These are phyloP conservation scores for Channallabes apus DNA, from an alignment of 2,797 vertebrate genomes.

Conservation along the genomic window DNA sequence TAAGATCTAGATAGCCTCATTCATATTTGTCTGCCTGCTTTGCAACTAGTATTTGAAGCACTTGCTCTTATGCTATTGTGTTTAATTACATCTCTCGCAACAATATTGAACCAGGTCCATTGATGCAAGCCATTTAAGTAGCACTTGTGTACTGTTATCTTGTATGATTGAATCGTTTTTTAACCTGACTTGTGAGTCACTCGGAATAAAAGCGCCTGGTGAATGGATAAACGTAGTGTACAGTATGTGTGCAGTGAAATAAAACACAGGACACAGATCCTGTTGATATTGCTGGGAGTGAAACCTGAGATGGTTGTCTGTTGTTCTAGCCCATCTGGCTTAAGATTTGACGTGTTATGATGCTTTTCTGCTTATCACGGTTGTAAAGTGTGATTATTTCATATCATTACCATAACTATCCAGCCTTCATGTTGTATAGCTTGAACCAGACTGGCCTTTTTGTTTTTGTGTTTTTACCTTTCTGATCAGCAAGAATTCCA, in stretches of 20 bases:
- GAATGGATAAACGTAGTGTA: not conserved
- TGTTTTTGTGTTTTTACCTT: not conserved
- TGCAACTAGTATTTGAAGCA: not conserved
- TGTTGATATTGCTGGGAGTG: not conserved
- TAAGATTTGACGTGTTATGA: not conserved
- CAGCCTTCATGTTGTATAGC: not conserved
- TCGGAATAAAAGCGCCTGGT: not conserved
- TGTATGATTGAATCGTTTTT: not conserved
- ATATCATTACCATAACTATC: not conserved
- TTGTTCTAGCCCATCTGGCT: not conserved
- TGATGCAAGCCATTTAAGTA: slow-evolving; percentile 7
- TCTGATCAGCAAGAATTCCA: not conserved
- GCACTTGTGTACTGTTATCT: slow-evolving; percentile 2
- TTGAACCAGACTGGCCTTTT: no score
- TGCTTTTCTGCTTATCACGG: not conserved
- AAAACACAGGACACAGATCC: not conserved
- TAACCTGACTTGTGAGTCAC: not conserved
- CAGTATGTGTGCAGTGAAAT: not conserved
- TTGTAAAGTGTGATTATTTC: not conserved
- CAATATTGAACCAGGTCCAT: not conserved
- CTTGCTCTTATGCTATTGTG: not conserved
- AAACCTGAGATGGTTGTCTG: not conserved
- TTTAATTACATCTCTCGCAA: slow-evolving; percentile 12
- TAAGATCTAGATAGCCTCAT: not conserved
- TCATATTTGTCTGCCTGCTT: not conserved